A percentile compares a stretch with the other conserved stretches of the same genome.
These are phyloP conservation scores for Simalia tracyae DNA, from an alignment of 2,797 vertebrate genomes.

Conservation along the genomic window DNA sequence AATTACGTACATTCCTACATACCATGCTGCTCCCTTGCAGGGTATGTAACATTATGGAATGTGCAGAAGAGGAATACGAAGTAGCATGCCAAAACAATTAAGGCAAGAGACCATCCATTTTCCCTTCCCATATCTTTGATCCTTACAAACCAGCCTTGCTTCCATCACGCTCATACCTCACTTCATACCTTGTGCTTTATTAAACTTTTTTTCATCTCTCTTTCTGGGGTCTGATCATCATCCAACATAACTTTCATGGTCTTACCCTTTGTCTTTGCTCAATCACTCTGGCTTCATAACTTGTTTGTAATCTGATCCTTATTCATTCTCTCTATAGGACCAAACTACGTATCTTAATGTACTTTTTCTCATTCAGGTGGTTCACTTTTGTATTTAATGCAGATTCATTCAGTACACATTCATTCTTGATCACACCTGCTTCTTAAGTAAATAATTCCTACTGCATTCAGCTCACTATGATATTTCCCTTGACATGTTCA, in stretches of 20 bases:
- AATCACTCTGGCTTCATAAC: not conserved
- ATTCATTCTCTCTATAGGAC: not conserved
- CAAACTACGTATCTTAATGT: not conserved
- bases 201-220: not conserved
- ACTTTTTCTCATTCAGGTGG: not conserved
- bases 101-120: not conserved
- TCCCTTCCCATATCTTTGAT: not conserved
- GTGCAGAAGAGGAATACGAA: not conserved
- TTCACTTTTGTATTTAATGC: not conserved
- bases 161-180: not conserved
- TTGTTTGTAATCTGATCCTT: not conserved
- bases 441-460: not conserved
- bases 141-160: not conserved
- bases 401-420: not conserved
- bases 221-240: not conserved
- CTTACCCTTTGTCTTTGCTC: no score
- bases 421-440: not conserved
- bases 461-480: not conserved
- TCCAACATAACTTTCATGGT: not conserved
- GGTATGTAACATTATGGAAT: not conserved
- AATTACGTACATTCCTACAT: not conserved
- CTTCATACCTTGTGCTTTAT: not conserved
- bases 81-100: no score
- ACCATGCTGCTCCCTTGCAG: not conserved
- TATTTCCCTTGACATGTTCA: not conserved